A percentile compares a stretch with the other conserved stretches of the same genome.
Conservation (phyloP, 2,888 invertebrate genomes). For the Heliconius hortense region DNA sequence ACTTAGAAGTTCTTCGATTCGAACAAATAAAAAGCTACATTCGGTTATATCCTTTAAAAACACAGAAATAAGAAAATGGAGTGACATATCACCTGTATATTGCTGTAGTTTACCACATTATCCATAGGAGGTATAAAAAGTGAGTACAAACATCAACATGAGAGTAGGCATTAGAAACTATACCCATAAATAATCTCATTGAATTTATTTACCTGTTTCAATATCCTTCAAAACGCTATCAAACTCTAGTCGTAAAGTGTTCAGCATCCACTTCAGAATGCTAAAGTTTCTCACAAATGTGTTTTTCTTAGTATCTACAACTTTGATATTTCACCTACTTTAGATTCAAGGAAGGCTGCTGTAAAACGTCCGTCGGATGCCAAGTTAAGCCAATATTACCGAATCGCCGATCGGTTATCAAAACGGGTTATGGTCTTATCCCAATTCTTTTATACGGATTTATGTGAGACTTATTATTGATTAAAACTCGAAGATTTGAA, state of each 20-base stretch:
- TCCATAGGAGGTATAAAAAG: not conserved
- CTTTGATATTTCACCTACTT: conserved; percentile 49
- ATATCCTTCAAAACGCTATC: conserved; percentile 25
- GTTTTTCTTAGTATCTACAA: conserved; percentile 46
- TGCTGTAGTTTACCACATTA: not conserved
- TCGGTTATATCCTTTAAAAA: not conserved
- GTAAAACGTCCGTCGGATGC: conserved; percentile 47
- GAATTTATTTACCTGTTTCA: conserved; percentile 30
- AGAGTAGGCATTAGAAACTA: not conserved
- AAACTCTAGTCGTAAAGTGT: conserved; percentile 38
- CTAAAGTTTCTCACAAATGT: conserved; percentile 45
- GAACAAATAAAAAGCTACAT: not conserved
- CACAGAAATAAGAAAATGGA: not conserved
- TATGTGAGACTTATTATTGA: conserved; percentile 37
- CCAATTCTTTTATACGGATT: conserved; percentile 40
- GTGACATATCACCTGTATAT: not conserved
- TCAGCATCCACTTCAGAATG: conserved; percentile 38
- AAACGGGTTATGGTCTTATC: conserved; percentile 40
- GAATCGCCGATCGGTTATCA: conserved; percentile 43
- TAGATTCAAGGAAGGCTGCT: conserved; percentile 46
- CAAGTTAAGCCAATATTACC: conserved; percentile 47
- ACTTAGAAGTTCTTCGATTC: too few relatives aligned
- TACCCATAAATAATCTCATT: conserved; percentile 8
- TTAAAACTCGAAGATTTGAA: conserved; percentile 23
- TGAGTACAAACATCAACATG: not conserved